Evolutionary conservation across 2,113 vertebrate genomes (phyloP).

Genomic region (Myrmophylax atrothorax): DNA sequence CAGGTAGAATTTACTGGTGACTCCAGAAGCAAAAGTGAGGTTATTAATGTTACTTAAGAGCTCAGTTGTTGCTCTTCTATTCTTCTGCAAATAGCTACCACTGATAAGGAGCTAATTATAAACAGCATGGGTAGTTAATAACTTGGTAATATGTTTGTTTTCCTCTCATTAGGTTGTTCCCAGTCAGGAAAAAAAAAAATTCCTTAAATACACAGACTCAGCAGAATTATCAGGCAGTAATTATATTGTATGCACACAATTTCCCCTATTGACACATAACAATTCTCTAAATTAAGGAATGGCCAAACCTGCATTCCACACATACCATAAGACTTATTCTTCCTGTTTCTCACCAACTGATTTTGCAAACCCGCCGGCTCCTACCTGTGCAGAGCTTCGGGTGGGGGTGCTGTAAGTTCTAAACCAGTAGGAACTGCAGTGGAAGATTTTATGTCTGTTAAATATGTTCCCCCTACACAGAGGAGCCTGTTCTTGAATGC

Average conservation of each 20-base stretch:
- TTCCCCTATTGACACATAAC: slow-evolving; percentile 55
- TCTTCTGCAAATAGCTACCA: slow-evolving; percentile 71
- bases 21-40: slow-evolving; percentile 37
- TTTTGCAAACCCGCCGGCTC: slow-evolving; percentile 25
- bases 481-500: slow-evolving; percentile 37
- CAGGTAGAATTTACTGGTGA: slow-evolving; percentile 44
- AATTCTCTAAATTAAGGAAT: slow-evolving; percentile 54
- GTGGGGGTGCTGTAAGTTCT: not conserved
- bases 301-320: slow-evolving; percentile 62
- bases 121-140: slow-evolving; percentile 74
- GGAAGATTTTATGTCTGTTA: slow-evolving; percentile 9
- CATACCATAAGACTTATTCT: slow-evolving; percentile 29
- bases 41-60: slow-evolving; percentile 66
- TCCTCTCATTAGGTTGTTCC: slow-evolving; percentile 68
- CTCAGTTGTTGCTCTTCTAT: slow-evolving; percentile 48
- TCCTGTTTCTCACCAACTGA: slow-evolving; percentile 51
- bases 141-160: slow-evolving; percentile 72
- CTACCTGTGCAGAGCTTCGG: slow-evolving; percentile 3
- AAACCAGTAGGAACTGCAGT: not conserved
- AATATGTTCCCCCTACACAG: slow-evolving; percentile 16
- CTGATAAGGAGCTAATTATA: slow-evolving; percentile 75
- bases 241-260: slow-evolving; percentile 55
- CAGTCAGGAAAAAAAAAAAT: slow-evolving; percentile 43
- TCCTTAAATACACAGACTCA: slow-evolving; percentile 69
- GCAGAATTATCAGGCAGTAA: slow-evolving; percentile 53